These are phyloP conservation scores for Clamator glandarius DNA, from an alignment of 2,797 vertebrate genomes.

Conservation along the genomic window DNA sequence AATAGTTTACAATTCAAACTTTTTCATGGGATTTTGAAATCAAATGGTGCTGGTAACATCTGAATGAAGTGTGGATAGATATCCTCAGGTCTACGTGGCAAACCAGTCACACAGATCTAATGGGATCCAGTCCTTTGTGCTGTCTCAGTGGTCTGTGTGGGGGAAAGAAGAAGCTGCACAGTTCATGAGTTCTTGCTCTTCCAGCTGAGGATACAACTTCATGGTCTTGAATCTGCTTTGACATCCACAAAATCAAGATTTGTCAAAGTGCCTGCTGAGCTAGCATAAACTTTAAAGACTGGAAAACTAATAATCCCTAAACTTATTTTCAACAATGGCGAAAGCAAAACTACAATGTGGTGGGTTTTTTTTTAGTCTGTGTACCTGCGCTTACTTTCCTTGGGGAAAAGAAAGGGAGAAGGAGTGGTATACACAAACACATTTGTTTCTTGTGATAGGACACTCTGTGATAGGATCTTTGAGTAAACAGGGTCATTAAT, in stretches of 20 bases:
- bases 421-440: fast-evolving
- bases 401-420: background rate
- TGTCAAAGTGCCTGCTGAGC: background rate
- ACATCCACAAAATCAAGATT: background rate
- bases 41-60: background rate
- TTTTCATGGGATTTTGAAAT: background rate
- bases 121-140: background rate
- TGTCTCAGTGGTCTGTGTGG: background rate
- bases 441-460: background rate
- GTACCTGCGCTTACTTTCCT: background rate
- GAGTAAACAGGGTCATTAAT: background rate
- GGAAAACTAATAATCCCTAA: background rate
- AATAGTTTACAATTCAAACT: background rate
- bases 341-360: background rate
- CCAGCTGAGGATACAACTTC: background rate
- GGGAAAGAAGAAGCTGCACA: background rate
- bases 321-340: background rate
- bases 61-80: background rate
- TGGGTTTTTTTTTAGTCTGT: background rate
- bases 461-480: background rate
- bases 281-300: background rate
- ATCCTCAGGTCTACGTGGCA: background rate
- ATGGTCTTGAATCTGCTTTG: background rate
- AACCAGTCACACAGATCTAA: background rate
- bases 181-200: background rate